Percentiles rank a stretch among this genome's conserved stretches.
phyloP scores from a whole-genome alignment of 2,888 invertebrate genomes.

The Lithosia quadra region DNA sequence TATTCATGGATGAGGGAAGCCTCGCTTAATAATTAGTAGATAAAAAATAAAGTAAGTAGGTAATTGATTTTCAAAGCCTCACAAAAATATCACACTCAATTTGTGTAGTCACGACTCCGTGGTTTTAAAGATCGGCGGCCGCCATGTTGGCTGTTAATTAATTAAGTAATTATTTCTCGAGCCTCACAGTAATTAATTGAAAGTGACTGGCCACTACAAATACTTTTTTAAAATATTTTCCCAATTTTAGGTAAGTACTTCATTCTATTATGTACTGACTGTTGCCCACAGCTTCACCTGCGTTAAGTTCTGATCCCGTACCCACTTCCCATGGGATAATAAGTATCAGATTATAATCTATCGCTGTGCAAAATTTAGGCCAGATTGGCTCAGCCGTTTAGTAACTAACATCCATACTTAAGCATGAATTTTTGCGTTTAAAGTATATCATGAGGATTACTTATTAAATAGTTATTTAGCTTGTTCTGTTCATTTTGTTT shows the following conservation, averaged over 20 bases:
- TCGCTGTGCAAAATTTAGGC: too few species aligned
- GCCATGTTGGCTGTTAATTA: slow-evolving; percentile 51
- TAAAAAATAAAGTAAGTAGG: neutral
- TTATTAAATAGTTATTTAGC: too few species aligned
- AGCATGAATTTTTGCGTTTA: too few species aligned
- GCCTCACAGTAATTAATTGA: slow-evolving; percentile 57
- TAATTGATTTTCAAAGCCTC: neutral
- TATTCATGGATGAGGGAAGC: too few species aligned
- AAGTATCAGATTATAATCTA: too few species aligned
- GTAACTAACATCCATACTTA: too few species aligned
- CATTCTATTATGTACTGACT: too few species aligned
- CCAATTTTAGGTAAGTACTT: neutral
- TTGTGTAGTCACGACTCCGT: slow-evolving; percentile 5
- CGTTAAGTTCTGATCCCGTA: too few species aligned
- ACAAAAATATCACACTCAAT: slow-evolving; percentile 1
- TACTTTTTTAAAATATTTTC: neutral
- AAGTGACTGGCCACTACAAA: slow-evolving; percentile 34
- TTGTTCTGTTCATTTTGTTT: neutral
- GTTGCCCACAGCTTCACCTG: too few species aligned
- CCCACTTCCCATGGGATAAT: too few species aligned
- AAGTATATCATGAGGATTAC: too few species aligned
- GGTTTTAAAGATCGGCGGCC: slow-evolving; percentile 31
- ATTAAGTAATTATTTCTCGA: slow-evolving; percentile 57
- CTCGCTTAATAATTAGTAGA: neutral
- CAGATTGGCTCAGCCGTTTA: too few species aligned